Base-by-base conservation (phyloP, 2,888 invertebrate genomes). In the Strigamia maritima region DNA sequence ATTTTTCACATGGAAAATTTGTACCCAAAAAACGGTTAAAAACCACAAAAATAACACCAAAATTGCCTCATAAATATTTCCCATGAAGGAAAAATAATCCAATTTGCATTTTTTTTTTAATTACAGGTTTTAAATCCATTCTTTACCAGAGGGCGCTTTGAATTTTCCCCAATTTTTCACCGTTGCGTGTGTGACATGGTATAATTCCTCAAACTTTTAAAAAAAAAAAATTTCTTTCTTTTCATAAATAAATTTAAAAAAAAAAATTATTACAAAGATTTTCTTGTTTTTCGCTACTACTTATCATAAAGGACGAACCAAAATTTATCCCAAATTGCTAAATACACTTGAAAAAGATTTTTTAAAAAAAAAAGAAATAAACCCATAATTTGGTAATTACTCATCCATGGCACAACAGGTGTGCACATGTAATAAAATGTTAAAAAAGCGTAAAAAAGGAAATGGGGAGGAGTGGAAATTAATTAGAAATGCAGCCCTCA, bases 81-180 rank as follows among this genome's bases (percentile, higher is more conserved):
- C 19, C 60, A 60, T 4, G 60, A 60, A 60, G 60, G 60, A 60
- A 60, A 60, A 60, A 60, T 60, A 60, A 60, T 60, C 60, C 60
- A 60, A 60, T 60, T 60, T 60, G 19, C 60, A 60, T 60, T 60
- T 60, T 60, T 19, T 49, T 49, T 60, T 60, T 60, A 60, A 60
- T 60, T 60, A 60, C 60, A 60, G 60, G 19, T 19, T 60, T 60
- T 60, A 44, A 60, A 60, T 60, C 60, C 60, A 19, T 60, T 60
- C 60, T 19, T 60, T 10, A 60, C 60, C 60, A 60, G 60, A 60
- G 60, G 22, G 60, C 60, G 60, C 60, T 60, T 60, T 60, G 22
- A 60, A 24, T 60, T 60, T 60, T 60, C 60, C 60, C 60, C 60
- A 60, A 60, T 60, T 60, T 60, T 60, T 60, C 60, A 60, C 22